Evolutionary conservation across 2,113 vertebrate species (phyloP).

Genomic region (Spea multiplicata): DNA sequence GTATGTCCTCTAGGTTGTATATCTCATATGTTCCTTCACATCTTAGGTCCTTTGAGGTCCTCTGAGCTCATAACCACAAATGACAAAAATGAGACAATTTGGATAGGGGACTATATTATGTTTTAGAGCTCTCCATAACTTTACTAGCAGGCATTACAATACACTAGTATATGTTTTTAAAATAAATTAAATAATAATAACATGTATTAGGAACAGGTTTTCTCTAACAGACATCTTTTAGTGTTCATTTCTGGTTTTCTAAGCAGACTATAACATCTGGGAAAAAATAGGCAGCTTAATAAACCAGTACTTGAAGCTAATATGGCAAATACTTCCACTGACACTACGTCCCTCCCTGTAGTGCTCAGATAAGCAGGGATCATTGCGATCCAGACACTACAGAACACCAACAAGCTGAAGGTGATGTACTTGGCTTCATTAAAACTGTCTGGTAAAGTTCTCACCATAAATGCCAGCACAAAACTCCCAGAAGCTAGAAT

Average conservation of each 20-base stretch:
- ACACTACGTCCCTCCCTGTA: not conserved
- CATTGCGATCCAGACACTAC: not conserved
- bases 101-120: too few relatives aligned
- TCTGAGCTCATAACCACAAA: too few relatives aligned
- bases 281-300: conserved; percentile 8
- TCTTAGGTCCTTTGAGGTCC: too few relatives aligned
- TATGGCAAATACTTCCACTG: conserved; percentile 17
- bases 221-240: not conserved
- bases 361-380: conserved; percentile 8
- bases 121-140: too few relatives aligned
- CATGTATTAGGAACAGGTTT: too few relatives aligned
- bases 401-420: conserved; percentile 14
- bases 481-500: conserved; percentile 20
- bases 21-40: too few relatives aligned
- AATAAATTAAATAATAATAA: too few relatives aligned
- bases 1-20: too few relatives aligned
- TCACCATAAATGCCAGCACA: conserved; percentile 4
- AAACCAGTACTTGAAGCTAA: conserved; percentile 7
- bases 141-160: too few relatives aligned
- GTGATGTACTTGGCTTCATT: conserved; percentile 27
- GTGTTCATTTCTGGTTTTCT: not conserved
- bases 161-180: too few relatives aligned
- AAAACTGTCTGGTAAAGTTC: conserved; percentile 20
- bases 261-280: conserved; percentile 17
- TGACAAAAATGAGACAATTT: too few relatives aligned